Evolutionary conservation across 2,113 vertebrate species (phyloP), one percentile per base, ranked within the genome.

Genomic region (Numida meleagris): DNA sequence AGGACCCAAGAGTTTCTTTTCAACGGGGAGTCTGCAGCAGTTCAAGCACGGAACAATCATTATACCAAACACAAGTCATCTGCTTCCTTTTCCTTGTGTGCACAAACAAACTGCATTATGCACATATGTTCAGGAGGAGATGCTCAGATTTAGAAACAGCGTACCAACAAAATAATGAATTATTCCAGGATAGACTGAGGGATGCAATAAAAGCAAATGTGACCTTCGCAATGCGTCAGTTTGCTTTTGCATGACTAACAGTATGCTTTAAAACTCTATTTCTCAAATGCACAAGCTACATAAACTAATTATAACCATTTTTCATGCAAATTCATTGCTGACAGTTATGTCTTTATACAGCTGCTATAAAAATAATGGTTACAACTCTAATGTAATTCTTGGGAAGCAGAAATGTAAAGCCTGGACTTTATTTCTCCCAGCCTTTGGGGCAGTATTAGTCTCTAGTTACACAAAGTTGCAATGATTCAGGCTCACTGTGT

Each of bases 71-170:
- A 55, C 14, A 82, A 86, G 27, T 93, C 88, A 90, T 65, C 80
- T 86, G 86, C 57, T 90, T 93, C 93, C 82, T 82, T 63, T 83
- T 83, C 82, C 90, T 86, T 57, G 62, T 72, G 51, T 57, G 65
- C 80, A 68, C 53, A 88, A 4, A 74, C 66, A 87, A 51, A 12
- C 72, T 20, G 29, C 14, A 53, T 33, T 42, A 83, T 8, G 48
- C 36, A 74, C 72, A 48, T 48, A 82, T n/a, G 61, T 74, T 75
- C 65, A 48, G 57, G 80, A 93, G 79, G 73, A 88, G 50, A 68
- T 33, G 34, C 17, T 86, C 5, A 68, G 74, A 90, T 81, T 88
- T 78, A 53, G 61, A 91, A 83, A 83, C 38, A 81, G 73, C 92
- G 42, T 33, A 78, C 61, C 91, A 81, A 80, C 12, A 59, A 46